phyloP scores from a whole-genome alignment of 2,888 invertebrate genomes.

The Nephrotoma appendiculata region DNA sequence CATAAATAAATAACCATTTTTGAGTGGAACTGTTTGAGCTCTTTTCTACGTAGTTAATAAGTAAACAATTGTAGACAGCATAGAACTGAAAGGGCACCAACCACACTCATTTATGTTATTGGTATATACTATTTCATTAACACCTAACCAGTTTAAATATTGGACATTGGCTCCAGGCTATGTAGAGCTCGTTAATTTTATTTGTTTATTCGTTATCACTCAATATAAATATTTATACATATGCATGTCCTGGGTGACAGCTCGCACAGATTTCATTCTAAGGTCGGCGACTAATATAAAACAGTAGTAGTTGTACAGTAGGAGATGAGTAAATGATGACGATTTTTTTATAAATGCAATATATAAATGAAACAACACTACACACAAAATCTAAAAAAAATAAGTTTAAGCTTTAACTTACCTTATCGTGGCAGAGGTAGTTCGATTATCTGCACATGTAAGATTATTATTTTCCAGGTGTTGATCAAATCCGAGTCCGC shows the following conservation, averaged over 20 bases:
- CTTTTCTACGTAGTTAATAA: not conserved
- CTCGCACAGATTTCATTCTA: not conserved
- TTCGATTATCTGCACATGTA: not conserved
- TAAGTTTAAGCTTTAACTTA: not conserved
- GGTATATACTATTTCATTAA: not conserved
- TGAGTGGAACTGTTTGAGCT: not conserved
- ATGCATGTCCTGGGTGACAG: not conserved
- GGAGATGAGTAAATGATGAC: not conserved
- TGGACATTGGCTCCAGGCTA: not conserved
- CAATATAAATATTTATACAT: not conserved
- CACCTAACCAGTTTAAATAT: not conserved
- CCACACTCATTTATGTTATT: not conserved
- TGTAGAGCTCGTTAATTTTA: not conserved
- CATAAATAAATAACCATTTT: not conserved
- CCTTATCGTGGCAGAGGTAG: not conserved
- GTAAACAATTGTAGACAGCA: not conserved
- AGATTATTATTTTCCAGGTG: conserved; percentile 35
- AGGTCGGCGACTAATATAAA: not conserved
- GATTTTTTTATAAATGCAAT: not conserved
- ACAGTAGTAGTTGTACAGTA: not conserved
- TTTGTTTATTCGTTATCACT: not conserved
- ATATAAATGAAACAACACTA: not conserved
- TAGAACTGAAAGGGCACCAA: not conserved
- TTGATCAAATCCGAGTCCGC: conserved; percentile 73
- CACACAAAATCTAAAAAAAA: not conserved